These are phyloP conservation scores for Cryptocephalus primarius DNA, from an alignment of 2,888 invertebrate genomes.

Conservation along the genomic window DNA sequence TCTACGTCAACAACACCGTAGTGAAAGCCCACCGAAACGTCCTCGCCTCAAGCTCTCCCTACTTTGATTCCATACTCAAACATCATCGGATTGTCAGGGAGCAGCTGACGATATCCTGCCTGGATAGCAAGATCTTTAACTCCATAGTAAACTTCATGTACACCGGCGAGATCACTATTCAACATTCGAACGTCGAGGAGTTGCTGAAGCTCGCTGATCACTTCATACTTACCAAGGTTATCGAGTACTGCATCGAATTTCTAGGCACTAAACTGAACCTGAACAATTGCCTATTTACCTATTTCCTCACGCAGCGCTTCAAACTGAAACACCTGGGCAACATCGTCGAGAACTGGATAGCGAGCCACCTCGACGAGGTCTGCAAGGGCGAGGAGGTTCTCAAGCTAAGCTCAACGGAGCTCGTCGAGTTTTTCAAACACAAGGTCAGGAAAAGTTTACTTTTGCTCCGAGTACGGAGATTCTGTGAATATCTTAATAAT, in stretches of 20 bases:
- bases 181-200: constrained; percentile 49
- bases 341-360: constrained; percentile 44
- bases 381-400: constrained; percentile 45
- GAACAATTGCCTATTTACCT: constrained; percentile 51
- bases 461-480: not conserved
- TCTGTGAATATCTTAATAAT: too few species aligned
- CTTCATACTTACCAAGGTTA: constrained; percentile 48
- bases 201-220: constrained; percentile 50
- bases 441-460: constrained; percentile 30
- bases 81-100: constrained; percentile 43
- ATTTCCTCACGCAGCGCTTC: constrained; percentile 48
- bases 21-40: constrained; percentile 52
- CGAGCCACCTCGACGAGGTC: constrained; percentile 41
- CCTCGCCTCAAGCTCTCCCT: constrained; percentile 51
- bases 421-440: constrained; percentile 44
- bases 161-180: constrained; percentile 48
- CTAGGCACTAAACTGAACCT: constrained; percentile 49
- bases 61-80: constrained; percentile 51
- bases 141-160: constrained; percentile 54
- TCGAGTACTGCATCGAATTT: constrained; percentile 53
- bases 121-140: constrained; percentile 47
- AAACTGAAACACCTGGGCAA: constrained; percentile 45
- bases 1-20: constrained; percentile 46
- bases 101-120: constrained; percentile 44
- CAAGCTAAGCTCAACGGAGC: constrained; percentile 36